Conservation (phyloP, 2,888 invertebrate species). For the Tenthredo mesomela region DNA sequence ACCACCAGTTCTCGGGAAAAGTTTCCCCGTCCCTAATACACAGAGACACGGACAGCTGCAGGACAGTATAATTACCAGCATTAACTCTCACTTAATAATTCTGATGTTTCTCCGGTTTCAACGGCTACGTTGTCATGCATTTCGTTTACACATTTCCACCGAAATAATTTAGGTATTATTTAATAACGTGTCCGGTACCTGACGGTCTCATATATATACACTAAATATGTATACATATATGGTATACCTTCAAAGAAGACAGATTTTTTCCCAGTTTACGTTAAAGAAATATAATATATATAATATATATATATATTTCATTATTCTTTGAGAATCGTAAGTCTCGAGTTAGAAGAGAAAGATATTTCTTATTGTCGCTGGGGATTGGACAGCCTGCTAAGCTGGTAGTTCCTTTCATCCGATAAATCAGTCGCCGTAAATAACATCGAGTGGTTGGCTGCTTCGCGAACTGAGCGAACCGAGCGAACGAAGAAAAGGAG, state of each 20-base stretch:
- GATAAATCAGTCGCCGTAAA: slow-evolving; percentile 76
- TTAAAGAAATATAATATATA: neutral
- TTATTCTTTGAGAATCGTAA: slow-evolving; percentile 5
- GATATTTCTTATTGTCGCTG: slow-evolving; percentile 68
- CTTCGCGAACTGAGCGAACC: slow-evolving; percentile 62
- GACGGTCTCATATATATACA: too few relatives aligned
- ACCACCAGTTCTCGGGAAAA: slow-evolving; percentile 31
- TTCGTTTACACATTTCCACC: neutral
- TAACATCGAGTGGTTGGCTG: slow-evolving; percentile 72
- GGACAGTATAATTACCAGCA: slow-evolving; percentile 37
- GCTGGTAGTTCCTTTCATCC: slow-evolving; percentile 71
- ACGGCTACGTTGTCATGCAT: slow-evolving; percentile 8
- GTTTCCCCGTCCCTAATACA: slow-evolving; percentile 37
- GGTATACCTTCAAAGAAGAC: neutral
- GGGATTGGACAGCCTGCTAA: slow-evolving; percentile 68
- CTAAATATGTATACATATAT: too few relatives aligned
- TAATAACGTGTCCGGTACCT: neutral
- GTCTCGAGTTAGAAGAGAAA: slow-evolving; percentile 61
- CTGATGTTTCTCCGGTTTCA: slow-evolving; percentile 18
- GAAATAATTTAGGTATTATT: slow-evolving; percentile 19
- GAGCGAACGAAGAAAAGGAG: slow-evolving; percentile 72
- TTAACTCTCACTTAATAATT: slow-evolving; percentile 40
- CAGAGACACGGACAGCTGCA: slow-evolving; percentile 38
- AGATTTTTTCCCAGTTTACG: neutral
- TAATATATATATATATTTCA: neutral